Conservation (phyloP, 2,888 invertebrate genomes). For the Latrodectus hesperus region DNA sequence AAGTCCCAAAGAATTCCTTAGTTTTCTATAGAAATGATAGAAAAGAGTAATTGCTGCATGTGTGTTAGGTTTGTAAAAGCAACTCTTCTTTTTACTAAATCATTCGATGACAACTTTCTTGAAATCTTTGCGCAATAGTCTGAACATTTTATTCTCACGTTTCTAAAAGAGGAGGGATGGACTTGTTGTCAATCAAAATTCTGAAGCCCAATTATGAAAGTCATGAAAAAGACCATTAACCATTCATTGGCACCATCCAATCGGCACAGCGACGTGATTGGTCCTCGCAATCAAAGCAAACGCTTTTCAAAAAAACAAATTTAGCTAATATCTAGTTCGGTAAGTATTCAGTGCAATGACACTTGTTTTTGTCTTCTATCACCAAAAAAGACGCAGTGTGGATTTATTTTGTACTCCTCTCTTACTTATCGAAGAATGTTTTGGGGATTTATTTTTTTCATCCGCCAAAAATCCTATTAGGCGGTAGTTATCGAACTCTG, state of each 20-base stretch:
- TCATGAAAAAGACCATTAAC: conserved; percentile 47
- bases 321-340: conserved; percentile 47
- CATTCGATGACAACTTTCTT: conserved; percentile 31
- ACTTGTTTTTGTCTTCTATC: conserved; percentile 47
- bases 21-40: conserved; percentile 9
- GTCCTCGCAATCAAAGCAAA: conserved; percentile 29
- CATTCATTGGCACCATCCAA: conserved; percentile 48
- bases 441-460: neutral
- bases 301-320: conserved; percentile 15
- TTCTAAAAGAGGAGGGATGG: conserved; percentile 34
- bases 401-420: neutral
- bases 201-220: conserved; percentile 52
- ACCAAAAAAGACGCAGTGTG: conserved; percentile 26
- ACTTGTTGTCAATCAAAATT: conserved; percentile 45
- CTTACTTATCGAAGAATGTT: no score
- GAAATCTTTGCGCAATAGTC: conserved; percentile 39
- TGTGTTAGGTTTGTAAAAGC: conserved; percentile 21
- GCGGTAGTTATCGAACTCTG: conserved; percentile 32
- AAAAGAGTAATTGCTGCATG: conserved; percentile 33
- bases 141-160: conserved; percentile 35
- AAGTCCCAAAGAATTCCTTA: neutral
- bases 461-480: conserved; percentile 12
- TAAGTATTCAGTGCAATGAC: conserved; percentile 45
- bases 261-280: conserved; percentile 35
- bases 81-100: conserved; percentile 32